These are phyloP conservation scores for Himalopsyche tibetana DNA, from an alignment of 2,888 invertebrate genomes.

Conservation along the genomic window DNA sequence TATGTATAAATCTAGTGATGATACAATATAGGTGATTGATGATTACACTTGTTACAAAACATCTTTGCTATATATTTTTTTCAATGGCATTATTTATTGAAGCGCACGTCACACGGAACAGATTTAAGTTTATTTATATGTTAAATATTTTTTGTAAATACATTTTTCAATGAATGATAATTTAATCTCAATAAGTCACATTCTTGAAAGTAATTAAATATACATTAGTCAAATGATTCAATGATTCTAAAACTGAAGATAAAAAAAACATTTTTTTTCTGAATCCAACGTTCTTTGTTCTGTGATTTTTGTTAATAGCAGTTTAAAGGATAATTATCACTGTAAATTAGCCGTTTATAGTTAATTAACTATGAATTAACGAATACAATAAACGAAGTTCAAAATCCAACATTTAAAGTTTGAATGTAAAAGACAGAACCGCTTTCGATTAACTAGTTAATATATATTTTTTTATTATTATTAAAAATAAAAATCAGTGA, in stretches of 20 bases:
- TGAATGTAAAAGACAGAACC: no score
- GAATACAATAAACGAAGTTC: no score
- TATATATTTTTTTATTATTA: no score
- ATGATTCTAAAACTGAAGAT: background rate
- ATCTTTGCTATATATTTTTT: background rate
- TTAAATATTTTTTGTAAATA: background rate
- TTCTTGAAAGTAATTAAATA: conserved; percentile 15
- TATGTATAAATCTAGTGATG: background rate
- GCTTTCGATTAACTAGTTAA: no score
- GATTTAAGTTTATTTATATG: background rate
- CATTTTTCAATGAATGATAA: background rate
- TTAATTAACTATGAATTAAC: no score
- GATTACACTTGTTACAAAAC: background rate
- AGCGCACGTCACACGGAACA: background rate
- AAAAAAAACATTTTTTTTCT: background rate
- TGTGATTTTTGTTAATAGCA: no score
- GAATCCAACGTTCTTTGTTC: background rate
- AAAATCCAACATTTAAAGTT: no score
- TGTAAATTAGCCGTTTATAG: no score
- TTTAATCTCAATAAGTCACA: background rate
- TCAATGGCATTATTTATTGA: conserved; percentile 6
- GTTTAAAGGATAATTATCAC: no score
- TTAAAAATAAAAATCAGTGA: no score
- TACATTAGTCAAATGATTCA: background rate
- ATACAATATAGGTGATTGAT: background rate